Evolutionary conservation across 53 echinoderm and acorn worm species (phyloP).

Genomic region (Echinarachnius parma): DNA sequence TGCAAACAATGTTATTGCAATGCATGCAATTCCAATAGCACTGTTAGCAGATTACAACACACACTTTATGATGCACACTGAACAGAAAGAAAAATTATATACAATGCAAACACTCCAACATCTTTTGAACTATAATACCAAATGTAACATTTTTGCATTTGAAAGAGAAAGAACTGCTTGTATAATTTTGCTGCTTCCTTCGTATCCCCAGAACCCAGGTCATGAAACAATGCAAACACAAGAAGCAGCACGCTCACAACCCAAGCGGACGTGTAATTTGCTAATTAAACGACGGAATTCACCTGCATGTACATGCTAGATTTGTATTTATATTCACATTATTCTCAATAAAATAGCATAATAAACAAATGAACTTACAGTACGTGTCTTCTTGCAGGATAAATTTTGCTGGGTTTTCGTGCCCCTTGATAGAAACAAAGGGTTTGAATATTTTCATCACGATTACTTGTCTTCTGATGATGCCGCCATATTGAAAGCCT

Average conservation of each 20-base stretch:
- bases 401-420: conserved; percentile 3
- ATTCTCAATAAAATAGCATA: not conserved
- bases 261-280: conserved; percentile 54
- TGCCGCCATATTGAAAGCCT: conserved; percentile 52
- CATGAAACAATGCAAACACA: conserved; percentile 17
- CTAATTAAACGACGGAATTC: conserved; percentile 50
- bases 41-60: too few species aligned
- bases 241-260: conserved; percentile 24
- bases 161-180: too few species aligned
- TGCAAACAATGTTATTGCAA: too few species aligned
- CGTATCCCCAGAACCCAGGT: too few species aligned
- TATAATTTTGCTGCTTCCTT: too few species aligned
- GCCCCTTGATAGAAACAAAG: conserved; percentile 45
- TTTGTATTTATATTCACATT: not conserved
- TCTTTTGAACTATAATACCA: too few species aligned
- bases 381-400: conserved; percentile 11
- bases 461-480: conserved; percentile 49
- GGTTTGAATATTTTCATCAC: conserved; percentile 47
- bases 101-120: too few species aligned
- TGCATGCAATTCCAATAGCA: too few species aligned
- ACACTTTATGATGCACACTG: too few species aligned
- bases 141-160: too few species aligned
- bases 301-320: conserved; percentile 26
- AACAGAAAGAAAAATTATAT: too few species aligned
- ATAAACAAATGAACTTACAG: conserved; percentile 27